Base-by-base conservation (phyloP, 2,888 invertebrate genomes). In the Matsumyia berberina region DNA sequence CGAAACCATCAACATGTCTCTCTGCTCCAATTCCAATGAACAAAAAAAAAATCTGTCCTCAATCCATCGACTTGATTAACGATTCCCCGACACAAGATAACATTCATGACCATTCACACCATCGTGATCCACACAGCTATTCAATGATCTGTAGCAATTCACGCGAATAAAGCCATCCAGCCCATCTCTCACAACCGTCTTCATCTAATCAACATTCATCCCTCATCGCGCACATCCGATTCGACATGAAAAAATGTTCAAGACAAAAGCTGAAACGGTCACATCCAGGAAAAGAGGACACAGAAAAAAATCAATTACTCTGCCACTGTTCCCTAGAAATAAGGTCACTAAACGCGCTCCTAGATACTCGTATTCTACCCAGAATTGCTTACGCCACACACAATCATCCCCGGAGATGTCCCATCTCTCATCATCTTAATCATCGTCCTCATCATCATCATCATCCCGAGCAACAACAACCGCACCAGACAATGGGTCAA, bases 191-290 rank as follows among this genome's bases (percentile, higher is more conserved):
- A 15, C 66, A 19, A n/a, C 42, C 39, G 57, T 64, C 57, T 69
- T 53, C 60, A 33, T 73, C 73, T 79, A 79, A 79, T 83, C 83
- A 83, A 62, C 73, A 83, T 83, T 83, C 83, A 83, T 83, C 73
- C 79, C 79, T 64, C 83, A 79, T 83, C 79, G 83, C 79, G 83
- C 73, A 83, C 69, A 79, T 83, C 79, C 83, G 83, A 73, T 73
- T 78, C 51, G 64, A 62, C 17, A 19, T 5, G 11, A 31, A 35
- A 9, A 49, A 12, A 44, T 31, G 9, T 9, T 5, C 39, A 35
- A 76, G 51, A 82, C 70, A 76, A 81, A 60, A 66, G 31, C 60
- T 35, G 17, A 29, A 62, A 69, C 15, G 53, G 67, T 77, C 51
- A 73, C 64, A 74, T 74, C 64, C 60, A 53, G 24, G 12, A 55